Conservation (phyloP, 2,113 vertebrate species). For the Brachionichthys hirsutus region DNA sequence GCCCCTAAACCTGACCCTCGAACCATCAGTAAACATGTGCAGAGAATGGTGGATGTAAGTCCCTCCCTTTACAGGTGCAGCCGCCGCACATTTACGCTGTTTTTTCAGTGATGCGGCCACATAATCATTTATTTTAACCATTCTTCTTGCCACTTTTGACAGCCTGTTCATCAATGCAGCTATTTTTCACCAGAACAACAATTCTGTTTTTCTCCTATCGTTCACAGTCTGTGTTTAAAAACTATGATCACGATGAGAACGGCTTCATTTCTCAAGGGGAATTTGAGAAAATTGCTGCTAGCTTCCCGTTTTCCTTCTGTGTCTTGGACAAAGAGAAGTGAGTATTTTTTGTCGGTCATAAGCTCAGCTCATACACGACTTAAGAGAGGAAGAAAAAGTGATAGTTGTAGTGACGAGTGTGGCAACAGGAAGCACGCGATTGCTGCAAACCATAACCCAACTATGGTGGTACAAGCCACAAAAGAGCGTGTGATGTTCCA, state of each 20-base stretch:
- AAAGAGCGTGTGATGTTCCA: neutral
- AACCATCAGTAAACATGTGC: slow-evolving; percentile 94
- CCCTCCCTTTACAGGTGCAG: slow-evolving; percentile 17
- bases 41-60: slow-evolving; percentile 97
- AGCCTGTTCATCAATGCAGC: slow-evolving; percentile 12
- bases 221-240: slow-evolving; percentile 93
- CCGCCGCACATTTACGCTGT: too few relatives aligned
- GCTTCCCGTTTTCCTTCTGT: slow-evolving; percentile 96
- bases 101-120: slow-evolving; percentile 9
- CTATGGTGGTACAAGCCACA: neutral
- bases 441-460: slow-evolving; percentile 40
- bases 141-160: slow-evolving; percentile 31
- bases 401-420: slow-evolving; percentile 48
- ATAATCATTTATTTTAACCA: slow-evolving; percentile 26
- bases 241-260: slow-evolving; percentile 94
- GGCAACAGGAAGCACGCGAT: slow-evolving; percentile 60
- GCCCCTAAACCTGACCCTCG: slow-evolving; percentile 92
- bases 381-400: slow-evolving; percentile 44
- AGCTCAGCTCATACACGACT: slow-evolving; percentile 18
- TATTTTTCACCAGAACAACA: slow-evolving; percentile 31
- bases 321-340: slow-evolving; percentile 96
- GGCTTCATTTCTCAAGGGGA: slow-evolving; percentile 95
- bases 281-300: slow-evolving; percentile 95
- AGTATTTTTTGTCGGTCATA: slow-evolving; percentile 54
- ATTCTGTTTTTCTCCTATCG: slow-evolving; percentile 32